Conservation (phyloP, 2,797 vertebrate genomes). For the Lerista edwardsae region DNA sequence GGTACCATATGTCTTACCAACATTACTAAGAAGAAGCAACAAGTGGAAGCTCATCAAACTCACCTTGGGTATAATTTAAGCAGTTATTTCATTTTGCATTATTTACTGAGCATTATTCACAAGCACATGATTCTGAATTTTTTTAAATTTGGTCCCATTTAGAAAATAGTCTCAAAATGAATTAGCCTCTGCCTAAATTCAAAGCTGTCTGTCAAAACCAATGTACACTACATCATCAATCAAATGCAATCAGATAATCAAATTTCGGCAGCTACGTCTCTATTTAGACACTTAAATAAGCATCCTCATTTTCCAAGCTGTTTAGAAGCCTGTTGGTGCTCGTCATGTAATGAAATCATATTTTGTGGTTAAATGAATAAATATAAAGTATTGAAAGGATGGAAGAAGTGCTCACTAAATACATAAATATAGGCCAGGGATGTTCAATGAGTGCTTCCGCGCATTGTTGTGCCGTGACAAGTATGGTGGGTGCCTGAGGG, state of each 20-base stretch:
- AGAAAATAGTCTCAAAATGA: not conserved
- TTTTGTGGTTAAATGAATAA: conserved; percentile 16
- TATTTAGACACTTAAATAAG: conserved; percentile 37
- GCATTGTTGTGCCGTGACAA: no score
- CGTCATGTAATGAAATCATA: conserved; percentile 10
- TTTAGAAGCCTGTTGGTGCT: conserved; percentile 19
- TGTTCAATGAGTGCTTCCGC: no score
- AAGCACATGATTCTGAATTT: not conserved
- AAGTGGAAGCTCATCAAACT: no score
- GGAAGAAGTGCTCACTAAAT: conserved; percentile 18
- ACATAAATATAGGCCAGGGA: not conserved
- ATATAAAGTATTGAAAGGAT: not conserved
- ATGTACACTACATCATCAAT: conserved; percentile 17
- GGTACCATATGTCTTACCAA: no score
- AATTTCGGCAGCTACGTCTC: conserved; percentile 23
- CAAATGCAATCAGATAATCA: conserved; percentile 38
- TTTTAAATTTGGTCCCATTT: not conserved
- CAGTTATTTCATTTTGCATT: no score
- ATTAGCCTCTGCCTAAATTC: not conserved
- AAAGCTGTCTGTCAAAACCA: conserved; percentile 15
- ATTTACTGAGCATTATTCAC: no score
- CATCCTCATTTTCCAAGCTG: not conserved
- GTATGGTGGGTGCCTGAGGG: no score
- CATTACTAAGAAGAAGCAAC: no score
- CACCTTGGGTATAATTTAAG: no score